Conservation (phyloP, 1,140 invertebrate species). For the Lepidostoma basale region DNA sequence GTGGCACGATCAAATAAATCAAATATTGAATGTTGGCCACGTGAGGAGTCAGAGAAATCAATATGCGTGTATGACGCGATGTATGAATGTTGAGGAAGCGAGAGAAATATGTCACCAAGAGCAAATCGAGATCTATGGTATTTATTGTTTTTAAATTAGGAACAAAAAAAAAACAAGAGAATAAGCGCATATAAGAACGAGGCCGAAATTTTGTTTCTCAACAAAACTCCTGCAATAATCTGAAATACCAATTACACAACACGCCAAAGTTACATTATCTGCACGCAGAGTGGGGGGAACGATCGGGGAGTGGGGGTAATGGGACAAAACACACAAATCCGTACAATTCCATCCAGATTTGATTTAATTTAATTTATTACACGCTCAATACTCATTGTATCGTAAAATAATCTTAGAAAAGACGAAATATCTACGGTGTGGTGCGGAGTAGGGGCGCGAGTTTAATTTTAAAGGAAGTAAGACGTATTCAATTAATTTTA, state of each 20-base stretch:
- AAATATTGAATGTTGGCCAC: too few species aligned
- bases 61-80: too few species aligned
- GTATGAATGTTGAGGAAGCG: too few species aligned
- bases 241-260: conserved; percentile 27
- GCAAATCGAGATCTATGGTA: too few species aligned
- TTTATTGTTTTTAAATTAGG: too few species aligned
- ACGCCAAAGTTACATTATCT: conserved; percentile 29
- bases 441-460: conserved; percentile 8
- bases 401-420: conserved; percentile 29
- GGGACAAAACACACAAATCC: conserved; percentile 28
- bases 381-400: conserved; percentile 32
- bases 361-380: conserved; percentile 32
- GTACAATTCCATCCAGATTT: conserved; percentile 27
- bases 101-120: too few species aligned
- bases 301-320: not conserved
- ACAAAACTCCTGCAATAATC: conserved; percentile 12
- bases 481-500: conserved; percentile 48
- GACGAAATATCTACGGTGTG: conserved; percentile 22
- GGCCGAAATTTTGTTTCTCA: not conserved
- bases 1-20: too few species aligned
- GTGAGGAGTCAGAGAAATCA: too few species aligned
- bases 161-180: too few species aligned
- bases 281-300: not conserved
- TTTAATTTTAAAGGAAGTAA: conserved; percentile 47
- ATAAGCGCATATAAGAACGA: too few species aligned